Conservation (phyloP, 1,140 invertebrate species). For the Drusus annulatus region DNA sequence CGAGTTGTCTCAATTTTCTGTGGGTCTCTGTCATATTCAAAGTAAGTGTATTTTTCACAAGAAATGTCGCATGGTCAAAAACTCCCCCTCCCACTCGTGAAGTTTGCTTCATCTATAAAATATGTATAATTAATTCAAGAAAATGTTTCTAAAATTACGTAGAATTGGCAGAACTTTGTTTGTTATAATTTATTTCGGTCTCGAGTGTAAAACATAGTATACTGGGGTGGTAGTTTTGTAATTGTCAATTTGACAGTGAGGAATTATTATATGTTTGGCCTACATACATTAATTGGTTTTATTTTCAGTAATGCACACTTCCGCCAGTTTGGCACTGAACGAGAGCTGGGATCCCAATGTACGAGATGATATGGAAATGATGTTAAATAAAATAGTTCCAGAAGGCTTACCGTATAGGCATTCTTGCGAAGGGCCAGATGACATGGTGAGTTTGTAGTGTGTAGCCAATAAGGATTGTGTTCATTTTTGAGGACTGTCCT, state of each 20-base stretch:
- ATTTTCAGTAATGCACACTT: constrained; percentile 95
- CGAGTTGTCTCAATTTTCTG: constrained; percentile 92
- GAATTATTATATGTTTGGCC: constrained; percentile 46
- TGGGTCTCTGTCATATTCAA: constrained; percentile 95
- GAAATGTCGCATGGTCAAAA: constrained; percentile 52
- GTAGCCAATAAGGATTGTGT: too few relatives aligned
- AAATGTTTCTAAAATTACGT: constrained; percentile 10
- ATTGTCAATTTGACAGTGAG: constrained; percentile 35
- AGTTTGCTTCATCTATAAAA: constrained; percentile 41
- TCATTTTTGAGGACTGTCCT: too few relatives aligned
- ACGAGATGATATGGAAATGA: constrained; percentile 98
- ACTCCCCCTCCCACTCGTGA: constrained; percentile 47
- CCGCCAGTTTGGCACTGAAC: constrained; percentile 95
- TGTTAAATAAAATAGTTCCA: constrained; percentile 98
- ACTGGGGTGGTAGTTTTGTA: background rate
- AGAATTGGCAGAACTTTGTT: background rate
- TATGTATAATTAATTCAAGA: constrained; percentile 13
- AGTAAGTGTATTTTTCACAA: constrained; percentile 78
- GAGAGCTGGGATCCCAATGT: constrained; percentile 99
- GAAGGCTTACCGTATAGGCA: constrained; percentile 96
- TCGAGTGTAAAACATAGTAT: background rate
- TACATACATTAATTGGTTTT: background rate
- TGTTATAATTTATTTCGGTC: background rate
- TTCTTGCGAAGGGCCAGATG: constrained; percentile 97
- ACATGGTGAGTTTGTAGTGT: constrained; percentile 85